Conservation (phyloP, 1,140 invertebrate genomes). For the Drosophila pseudoobscura region DNA sequence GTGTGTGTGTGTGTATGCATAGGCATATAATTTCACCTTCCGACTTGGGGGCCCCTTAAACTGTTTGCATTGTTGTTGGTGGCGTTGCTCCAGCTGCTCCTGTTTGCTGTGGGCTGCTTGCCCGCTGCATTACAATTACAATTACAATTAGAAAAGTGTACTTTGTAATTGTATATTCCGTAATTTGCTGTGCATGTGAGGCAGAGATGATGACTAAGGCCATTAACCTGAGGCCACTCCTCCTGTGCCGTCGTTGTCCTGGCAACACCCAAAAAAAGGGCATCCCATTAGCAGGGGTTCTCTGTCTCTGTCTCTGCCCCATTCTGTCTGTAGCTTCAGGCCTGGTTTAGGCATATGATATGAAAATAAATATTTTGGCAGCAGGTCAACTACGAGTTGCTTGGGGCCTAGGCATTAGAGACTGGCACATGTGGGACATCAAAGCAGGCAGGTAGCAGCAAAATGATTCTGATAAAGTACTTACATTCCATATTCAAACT, state of each 20-base stretch:
- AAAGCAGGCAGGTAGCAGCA: constrained; percentile 1
- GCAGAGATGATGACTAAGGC: constrained; percentile 42
- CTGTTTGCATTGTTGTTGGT: constrained; percentile 75
- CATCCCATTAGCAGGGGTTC: constrained; percentile 22
- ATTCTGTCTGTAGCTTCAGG: constrained; percentile 9
- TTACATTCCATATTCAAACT: neutral
- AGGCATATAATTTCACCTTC: constrained; percentile 81
- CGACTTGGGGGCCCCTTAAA: constrained; percentile 63
- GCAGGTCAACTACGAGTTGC: constrained; percentile 7
- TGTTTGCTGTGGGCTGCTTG: constrained; percentile 45
- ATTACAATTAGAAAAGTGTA: constrained; percentile 79
- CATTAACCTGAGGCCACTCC: constrained; percentile 52
- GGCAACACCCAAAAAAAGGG: constrained; percentile 25
- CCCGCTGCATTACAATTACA: constrained; percentile 78
- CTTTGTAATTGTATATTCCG: constrained; percentile 78
- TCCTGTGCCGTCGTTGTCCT: constrained; percentile 3
- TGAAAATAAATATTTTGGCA: constrained; percentile 49
- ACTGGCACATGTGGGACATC: constrained; percentile 7
- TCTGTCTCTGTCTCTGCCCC: neutral
- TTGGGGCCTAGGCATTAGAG: neutral
- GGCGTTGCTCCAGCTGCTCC: constrained; percentile 25
- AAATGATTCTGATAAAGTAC: constrained; percentile 1
- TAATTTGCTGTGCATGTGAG: constrained; percentile 60
- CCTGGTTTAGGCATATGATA: constrained; percentile 36
- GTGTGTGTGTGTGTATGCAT: constrained; percentile 48